Percentiles rank a stretch among this genome's conserved stretches.
phyloP scores from a whole-genome alignment of 2,797 vertebrate species.

The Anniella stebbinsi region DNA sequence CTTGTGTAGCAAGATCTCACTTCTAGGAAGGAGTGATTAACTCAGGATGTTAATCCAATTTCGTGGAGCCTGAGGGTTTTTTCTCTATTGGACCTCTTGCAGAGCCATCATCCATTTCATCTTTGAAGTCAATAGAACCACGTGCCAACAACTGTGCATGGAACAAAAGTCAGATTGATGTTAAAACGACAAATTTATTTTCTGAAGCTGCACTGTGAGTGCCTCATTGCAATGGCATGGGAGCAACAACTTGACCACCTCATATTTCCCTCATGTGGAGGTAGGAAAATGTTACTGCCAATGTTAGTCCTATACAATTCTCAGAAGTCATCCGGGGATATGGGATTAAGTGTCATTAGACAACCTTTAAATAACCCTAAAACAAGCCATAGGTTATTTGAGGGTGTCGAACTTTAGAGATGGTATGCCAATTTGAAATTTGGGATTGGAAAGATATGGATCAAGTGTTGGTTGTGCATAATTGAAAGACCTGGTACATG shows the following conservation, averaged over 20 bases:
- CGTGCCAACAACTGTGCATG: conserved; percentile 23
- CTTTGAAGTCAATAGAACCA: conserved; percentile 5
- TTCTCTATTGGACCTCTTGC: conserved; percentile 29
- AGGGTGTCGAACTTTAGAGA: no score
- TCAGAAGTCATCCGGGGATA: not conserved
- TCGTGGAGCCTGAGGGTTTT: conserved; percentile 1
- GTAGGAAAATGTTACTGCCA: not conserved
- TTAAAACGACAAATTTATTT: not conserved
- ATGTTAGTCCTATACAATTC: not conserved
- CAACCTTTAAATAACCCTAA: no score
- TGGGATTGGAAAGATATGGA: not conserved
- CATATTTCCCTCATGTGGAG: conserved; percentile 4
- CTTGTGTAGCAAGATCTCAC: conserved; percentile 24
- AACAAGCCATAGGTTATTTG: no score
- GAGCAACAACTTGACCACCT: not conserved
- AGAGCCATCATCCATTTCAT: conserved; percentile 20
- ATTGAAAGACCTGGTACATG: no score
- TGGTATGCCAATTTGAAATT: not conserved
- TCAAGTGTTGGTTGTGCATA: no score
- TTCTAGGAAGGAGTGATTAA: conserved; percentile 44
- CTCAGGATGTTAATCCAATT: conserved; percentile 26
- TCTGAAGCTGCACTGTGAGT: not conserved
- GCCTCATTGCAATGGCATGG: not conserved
- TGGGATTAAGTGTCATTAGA: not conserved
- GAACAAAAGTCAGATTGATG: conserved; percentile 11